Evolutionary conservation across 2,888 invertebrate species (phyloP).

Genomic region (Caenorhabditis afra): DNA sequence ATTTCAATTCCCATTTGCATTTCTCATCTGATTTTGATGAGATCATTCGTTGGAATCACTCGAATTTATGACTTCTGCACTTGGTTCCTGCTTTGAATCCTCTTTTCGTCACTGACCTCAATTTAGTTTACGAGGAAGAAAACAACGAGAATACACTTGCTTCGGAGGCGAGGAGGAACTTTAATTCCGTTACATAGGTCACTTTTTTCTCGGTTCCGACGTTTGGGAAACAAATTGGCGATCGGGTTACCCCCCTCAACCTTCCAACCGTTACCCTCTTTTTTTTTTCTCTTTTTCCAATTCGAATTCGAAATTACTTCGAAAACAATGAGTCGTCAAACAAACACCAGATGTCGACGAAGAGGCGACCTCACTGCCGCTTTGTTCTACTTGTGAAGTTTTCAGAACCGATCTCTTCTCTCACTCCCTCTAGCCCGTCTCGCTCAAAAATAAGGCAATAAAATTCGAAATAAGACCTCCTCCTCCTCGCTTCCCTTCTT

Average conservation of each 20-base stretch:
- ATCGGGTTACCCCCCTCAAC: conserved; percentile 25
- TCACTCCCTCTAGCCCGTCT: neutral
- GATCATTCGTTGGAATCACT: neutral
- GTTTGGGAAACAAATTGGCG: neutral
- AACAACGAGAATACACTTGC: conserved; percentile 34
- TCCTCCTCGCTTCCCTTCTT: too few relatives aligned
- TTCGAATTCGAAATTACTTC: conserved; percentile 29
- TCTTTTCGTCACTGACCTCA: neutral
- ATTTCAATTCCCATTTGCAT: too few relatives aligned
- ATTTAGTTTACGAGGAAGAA: conserved; percentile 19
- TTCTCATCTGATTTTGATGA: neutral
- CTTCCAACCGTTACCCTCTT: conserved; percentile 7
- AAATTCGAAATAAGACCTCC: neutral
- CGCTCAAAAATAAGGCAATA: conserved; percentile 11
- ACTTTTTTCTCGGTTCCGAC: neutral
- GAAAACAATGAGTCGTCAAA: conserved; percentile 16
- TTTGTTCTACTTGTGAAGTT: neutral
- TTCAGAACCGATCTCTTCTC: neutral
- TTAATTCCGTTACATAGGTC: conserved; percentile 37
- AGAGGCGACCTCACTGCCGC: neutral
- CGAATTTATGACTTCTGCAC: conserved; percentile 39
- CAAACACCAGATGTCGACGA: conserved; percentile 2
- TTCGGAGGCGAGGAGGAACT: conserved; percentile 9
- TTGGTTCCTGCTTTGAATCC: conserved; percentile 10
- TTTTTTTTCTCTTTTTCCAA: too few relatives aligned